Base-by-base conservation (phyloP, 2,888 invertebrate species). In the Drosophila fungiperda region DNA sequence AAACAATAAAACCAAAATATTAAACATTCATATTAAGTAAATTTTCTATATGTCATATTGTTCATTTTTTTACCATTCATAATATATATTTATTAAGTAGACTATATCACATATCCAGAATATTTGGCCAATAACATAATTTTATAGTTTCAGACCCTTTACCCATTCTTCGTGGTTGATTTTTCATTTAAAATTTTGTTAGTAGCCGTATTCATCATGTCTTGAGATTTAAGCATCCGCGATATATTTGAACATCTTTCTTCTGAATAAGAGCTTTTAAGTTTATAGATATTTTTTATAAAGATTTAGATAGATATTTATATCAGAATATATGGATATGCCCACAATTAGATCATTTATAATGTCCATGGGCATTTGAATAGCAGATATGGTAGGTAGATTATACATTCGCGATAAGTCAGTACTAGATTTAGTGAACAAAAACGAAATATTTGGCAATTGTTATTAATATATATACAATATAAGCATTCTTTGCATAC, bases 351-450 rank as follows among this genome's bases (percentile, higher is more conserved):
- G 60, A 68, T 76, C 52, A 55, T 26, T 57, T 26, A 55, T 50
- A 68, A 58, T 23, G 45, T n/a, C 50, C 66, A 67, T 68, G 64
- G 50, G 49, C 33, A 15, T 36, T 7, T 52, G 76, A 60, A 63
- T 67, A 40, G 36, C 65, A 64, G 33, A 60, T 60, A 48, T 52
- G 17, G 35, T 8, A 15, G 20, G 3, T 17, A 48, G 61, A 52
- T 55, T 75, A 49, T 26, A 11, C 1, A 38, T 12, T 15, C 11
- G 50, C 17, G 61, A 72, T 73, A 62, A 66, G 42, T 49, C 6
- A n/a, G 29, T 32, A 36, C 12, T 15, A 26, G 17, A 62, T 71
- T 36, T 53, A 53, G 3, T 33, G 40, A 65, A 33, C 49, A 29
- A 45, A 32, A 1, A 20, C 2, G 20, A 40, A 76, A 26, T 60